These are phyloP conservation scores for Limosa lapponica DNA, from an alignment of 2,797 vertebrate species.

Conservation along the genomic window DNA sequence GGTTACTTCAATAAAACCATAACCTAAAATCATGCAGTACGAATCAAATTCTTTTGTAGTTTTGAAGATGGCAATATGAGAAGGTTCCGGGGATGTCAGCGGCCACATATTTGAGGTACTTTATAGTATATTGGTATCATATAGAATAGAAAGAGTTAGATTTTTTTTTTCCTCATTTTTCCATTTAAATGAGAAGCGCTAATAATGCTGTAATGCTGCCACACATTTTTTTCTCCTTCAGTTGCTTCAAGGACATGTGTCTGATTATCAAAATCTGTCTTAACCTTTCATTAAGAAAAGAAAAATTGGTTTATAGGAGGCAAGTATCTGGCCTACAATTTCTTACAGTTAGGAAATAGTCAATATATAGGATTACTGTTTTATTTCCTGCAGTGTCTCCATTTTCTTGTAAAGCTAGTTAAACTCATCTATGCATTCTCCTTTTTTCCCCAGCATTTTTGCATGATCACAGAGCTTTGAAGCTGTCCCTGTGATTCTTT, in stretches of 20 bases:
- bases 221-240: neutral
- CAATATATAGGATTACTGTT: neutral
- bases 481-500: neutral
- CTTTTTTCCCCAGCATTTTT: neutral
- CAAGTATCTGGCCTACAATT: neutral
- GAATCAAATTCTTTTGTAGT: neutral
- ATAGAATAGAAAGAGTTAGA: neutral
- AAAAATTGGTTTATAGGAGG: neutral
- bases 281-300: neutral
- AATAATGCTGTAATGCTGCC: neutral
- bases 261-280: neutral
- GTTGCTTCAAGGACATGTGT: neutral
- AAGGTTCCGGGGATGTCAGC: neutral
- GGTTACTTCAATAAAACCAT: neutral
- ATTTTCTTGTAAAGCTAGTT: neutral
- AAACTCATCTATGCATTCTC: neutral
- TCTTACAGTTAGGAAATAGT: neutral
- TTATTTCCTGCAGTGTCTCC: neutral
- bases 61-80: neutral
- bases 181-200: neutral
- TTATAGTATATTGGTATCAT: neutral
- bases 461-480: conserved; percentile 20
- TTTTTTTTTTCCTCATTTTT: neutral
- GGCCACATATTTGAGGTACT: neutral
- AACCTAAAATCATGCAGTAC: neutral